phyloP scores from a whole-genome alignment of 2,888 invertebrate species.

The Lucinisca nassula region DNA sequence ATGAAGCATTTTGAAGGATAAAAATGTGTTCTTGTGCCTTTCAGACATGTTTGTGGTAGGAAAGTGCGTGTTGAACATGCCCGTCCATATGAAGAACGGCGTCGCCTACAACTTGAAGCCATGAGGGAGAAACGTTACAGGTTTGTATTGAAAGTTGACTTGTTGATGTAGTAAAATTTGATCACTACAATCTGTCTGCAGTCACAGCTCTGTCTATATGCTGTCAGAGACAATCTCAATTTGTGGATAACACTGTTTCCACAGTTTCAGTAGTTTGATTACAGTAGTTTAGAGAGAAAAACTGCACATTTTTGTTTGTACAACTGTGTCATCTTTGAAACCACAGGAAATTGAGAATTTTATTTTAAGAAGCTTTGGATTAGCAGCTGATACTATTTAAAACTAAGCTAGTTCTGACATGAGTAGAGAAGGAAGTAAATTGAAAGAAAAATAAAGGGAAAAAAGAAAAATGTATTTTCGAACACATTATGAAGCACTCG shows the following conservation, averaged over 20 bases:
- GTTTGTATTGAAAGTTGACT: neutral
- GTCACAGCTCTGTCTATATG: neutral
- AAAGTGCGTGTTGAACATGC: conserved; percentile 85
- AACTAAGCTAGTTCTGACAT: no score
- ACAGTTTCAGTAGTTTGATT: neutral
- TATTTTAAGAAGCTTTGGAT: no score
- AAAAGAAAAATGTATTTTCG: no score
- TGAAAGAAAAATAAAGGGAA: no score
- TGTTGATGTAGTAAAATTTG: neutral
- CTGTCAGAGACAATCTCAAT: no score
- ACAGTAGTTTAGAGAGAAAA: neutral
- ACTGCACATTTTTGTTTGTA: neutral
- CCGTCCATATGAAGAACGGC: conserved; percentile 78
- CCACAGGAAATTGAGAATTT: no score
- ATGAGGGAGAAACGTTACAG: neutral
- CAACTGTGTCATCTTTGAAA: neutral
- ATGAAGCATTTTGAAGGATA: no score
- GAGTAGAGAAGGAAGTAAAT: no score
- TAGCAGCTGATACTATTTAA: no score
- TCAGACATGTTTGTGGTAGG: conserved; percentile 81
- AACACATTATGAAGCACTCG: no score
- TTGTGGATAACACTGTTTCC: neutral
- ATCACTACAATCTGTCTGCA: neutral
- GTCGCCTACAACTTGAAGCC: conserved; percentile 56
- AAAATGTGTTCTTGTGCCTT: no score